phyloP scores from a whole-genome alignment of 2,888 invertebrate species.

The Diplazon laetatorius region DNA sequence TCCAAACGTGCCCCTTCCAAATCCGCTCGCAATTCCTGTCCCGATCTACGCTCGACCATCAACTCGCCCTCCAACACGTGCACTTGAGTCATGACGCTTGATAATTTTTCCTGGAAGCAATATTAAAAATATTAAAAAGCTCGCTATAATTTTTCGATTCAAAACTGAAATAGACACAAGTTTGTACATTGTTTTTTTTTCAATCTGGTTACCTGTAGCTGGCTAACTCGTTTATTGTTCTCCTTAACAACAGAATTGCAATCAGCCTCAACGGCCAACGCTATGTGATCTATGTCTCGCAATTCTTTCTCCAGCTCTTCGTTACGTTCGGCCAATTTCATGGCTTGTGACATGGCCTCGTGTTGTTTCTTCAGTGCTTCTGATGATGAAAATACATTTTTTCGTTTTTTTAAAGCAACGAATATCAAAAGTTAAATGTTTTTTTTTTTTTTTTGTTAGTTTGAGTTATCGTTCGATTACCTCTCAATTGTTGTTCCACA shows the following conservation, averaged over 20 bases:
- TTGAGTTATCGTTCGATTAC: constrained; percentile 69
- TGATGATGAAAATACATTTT: constrained; percentile 53
- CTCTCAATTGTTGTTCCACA: constrained; percentile 84
- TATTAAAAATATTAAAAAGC: too few relatives aligned
- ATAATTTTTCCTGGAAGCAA: constrained; percentile 81
- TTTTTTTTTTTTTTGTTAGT: neutral
- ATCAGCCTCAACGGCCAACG: constrained; percentile 89
- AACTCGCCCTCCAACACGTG: constrained; percentile 83
- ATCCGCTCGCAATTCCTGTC: constrained; percentile 82
- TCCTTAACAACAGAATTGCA: constrained; percentile 88
- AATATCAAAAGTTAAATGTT: constrained; percentile 10
- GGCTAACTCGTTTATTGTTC: constrained; percentile 84
- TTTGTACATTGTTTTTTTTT: too few relatives aligned
- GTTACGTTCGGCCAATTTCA: constrained; percentile 89
- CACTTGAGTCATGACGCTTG: constrained; percentile 82
- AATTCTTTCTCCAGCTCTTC: constrained; percentile 88
- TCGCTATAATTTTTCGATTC: too few relatives aligned
- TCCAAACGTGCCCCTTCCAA: constrained; percentile 84
- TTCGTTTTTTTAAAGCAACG: too few relatives aligned
- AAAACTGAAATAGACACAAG: neutral
- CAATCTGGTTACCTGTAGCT: constrained; percentile 79
- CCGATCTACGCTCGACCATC: constrained; percentile 81
- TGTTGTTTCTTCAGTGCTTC: constrained; percentile 88
- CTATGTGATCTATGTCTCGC: constrained; percentile 89
- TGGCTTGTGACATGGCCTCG: constrained; percentile 91